These are phyloP conservation scores for Amphipyra berbera DNA, from an alignment of 2,888 invertebrate genomes.

Conservation along the genomic window DNA sequence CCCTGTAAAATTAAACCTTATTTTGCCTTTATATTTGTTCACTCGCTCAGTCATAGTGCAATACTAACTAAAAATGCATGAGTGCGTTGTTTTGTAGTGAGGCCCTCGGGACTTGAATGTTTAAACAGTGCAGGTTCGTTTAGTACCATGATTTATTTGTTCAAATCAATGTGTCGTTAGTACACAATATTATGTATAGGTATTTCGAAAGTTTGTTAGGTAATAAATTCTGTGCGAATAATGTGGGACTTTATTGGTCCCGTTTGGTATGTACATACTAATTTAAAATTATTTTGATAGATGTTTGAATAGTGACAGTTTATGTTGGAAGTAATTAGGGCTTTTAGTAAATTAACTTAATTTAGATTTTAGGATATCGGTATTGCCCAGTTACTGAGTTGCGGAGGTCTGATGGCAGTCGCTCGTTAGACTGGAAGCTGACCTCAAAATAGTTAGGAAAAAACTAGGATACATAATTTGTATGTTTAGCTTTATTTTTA, in stretches of 20 bases:
- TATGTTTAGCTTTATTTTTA: too few relatives aligned
- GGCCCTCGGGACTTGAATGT: constrained; percentile 49
- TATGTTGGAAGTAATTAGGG: too few relatives aligned
- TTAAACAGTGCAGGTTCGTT: constrained; percentile 53
- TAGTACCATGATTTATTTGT: constrained; percentile 56
- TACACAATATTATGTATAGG: constrained; percentile 25
- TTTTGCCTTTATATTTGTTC: constrained; percentile 34
- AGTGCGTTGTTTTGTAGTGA: constrained; percentile 51
- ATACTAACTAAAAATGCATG: constrained; percentile 56
- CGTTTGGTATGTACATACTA: not conserved
- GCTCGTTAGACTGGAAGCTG: too few relatives aligned
- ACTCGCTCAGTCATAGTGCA: constrained; percentile 27
- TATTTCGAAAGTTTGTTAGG: constrained; percentile 12
- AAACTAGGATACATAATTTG: too few relatives aligned
- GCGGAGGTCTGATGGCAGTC: too few relatives aligned
- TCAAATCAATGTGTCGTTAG: constrained; percentile 45
- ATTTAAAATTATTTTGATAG: too few relatives aligned
- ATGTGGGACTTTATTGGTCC: not conserved
- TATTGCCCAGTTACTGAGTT: too few relatives aligned
- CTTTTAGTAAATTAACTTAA: too few relatives aligned
- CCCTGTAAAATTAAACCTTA: constrained; percentile 32
- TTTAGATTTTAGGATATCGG: too few relatives aligned
- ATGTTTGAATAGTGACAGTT: too few relatives aligned
- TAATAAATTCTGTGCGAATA: constrained; percentile 7
- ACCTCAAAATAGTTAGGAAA: too few relatives aligned